Base-by-base conservation (phyloP, 2,888 invertebrate species). In the Allophyes oxyacanthae region DNA sequence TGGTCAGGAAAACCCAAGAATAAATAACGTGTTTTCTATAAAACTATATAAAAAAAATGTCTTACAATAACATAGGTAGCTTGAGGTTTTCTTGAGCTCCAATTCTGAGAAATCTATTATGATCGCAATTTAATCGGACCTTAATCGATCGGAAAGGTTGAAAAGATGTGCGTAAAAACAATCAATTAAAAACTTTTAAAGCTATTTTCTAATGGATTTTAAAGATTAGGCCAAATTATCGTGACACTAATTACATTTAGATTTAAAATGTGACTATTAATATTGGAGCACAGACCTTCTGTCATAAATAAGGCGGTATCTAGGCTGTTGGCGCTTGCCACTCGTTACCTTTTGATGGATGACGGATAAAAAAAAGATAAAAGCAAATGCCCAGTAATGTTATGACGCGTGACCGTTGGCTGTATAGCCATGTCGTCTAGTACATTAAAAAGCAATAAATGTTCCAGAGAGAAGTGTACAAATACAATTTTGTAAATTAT, bases 361-460 rank as follows among this genome's bases (percentile, higher is more conserved):
- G 82, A 78, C 72, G 66, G 58, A 69, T 78, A 72, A 85, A 85
- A 82, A 84, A 86, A 88, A 89, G 85, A 86, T 86, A 82, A 88
- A 89, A 88, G 85, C 73, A 67, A 78, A 73, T 67, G 78, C 81
- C 78, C 69, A 61, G 72, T 71, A 67, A 64, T 75, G 83, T 84
- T 87, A 86, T 86, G 85, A 85, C 83, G 85, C 82, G 87, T 84
- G 83, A 81, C 84, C 74, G 76, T 70, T 77, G 79, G 78, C 81
- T 81, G 79, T 80, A 83, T 73, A 77, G 82, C 71, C 84, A 80
- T 88, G 88, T 89, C 88, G 81, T 80, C 85, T 83, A 81, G 69
- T 83, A 83, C 87, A 88, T 91, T 91, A 89, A 90, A 88, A 87
- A 86, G 81, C 84, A 60, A 88, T 89, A 88, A 89, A 88, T 78